These are phyloP conservation scores for Herpetotheres cachinnans DNA, from an alignment of 2,113 vertebrate species.

Conservation along the genomic window DNA sequence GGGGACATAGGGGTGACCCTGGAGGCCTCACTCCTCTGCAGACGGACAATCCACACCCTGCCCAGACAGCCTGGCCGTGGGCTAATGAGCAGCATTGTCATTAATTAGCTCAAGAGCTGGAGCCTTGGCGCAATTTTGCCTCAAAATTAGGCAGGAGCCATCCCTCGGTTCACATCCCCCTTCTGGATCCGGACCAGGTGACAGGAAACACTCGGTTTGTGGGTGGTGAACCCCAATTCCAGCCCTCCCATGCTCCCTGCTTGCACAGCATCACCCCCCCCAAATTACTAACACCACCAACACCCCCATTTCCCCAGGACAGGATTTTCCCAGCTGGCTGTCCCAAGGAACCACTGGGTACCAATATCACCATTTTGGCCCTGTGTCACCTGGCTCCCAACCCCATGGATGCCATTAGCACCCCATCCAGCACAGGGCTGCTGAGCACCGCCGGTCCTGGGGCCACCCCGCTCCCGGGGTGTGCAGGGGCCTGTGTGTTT, in stretches of 20 bases:
- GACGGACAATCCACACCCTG: slow-evolving; percentile 33
- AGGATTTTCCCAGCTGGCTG: not conserved
- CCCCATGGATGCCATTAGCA: fast-evolving
- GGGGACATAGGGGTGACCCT: not conserved
- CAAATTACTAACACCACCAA: fast-evolving
- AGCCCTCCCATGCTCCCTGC: not conserved
- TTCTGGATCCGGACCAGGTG: fast-evolving
- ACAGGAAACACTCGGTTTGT: fast-evolving
- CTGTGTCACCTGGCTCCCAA: not conserved
- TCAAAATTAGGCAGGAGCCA: not conserved
- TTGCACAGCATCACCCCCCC: too few species aligned
- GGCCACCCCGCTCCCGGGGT: fast-evolving
- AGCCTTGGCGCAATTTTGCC: not conserved
- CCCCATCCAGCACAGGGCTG: not conserved
- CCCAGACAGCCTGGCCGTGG: not conserved
- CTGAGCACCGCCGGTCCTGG: not conserved
- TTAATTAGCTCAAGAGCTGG: slow-evolving; percentile 23
- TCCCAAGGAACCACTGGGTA: not conserved
- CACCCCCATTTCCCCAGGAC: not conserved
- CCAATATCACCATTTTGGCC: not conserved
- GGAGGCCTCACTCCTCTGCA: not conserved
- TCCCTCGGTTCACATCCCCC: not conserved
- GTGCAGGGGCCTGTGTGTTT: not conserved
- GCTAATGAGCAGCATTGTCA: slow-evolving; percentile 44
- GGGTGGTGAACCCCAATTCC: fast-evolving